Percentiles rank a stretch among this genome's conserved stretches.
Conservation (phyloP, 2,797 vertebrate species). For the Cirrhinus molitorella region DNA sequence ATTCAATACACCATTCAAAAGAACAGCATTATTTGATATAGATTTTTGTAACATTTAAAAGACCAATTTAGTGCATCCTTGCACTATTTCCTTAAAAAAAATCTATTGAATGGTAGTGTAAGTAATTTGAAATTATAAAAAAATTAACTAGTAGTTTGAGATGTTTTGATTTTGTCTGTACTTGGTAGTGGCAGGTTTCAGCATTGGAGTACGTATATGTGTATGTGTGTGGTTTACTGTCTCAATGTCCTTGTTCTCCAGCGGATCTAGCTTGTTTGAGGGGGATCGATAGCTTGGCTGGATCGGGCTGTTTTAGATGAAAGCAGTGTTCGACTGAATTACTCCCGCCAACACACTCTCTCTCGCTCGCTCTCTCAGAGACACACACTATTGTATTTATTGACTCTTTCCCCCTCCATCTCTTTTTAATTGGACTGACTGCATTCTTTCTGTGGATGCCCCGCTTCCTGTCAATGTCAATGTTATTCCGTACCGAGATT, state of each 20-base stretch:
- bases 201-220: slow-evolving; percentile 1
- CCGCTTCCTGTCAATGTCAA: slow-evolving; percentile 47
- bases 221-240: slow-evolving; percentile 49
- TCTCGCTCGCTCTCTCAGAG: slow-evolving; percentile 73
- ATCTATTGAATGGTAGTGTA: neutral
- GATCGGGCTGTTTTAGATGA: slow-evolving; percentile 69
- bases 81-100: too few relatives aligned
- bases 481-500: slow-evolving; percentile 28
- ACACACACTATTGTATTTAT: slow-evolving; percentile 74
- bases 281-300: slow-evolving; percentile 74
- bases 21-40: neutral
- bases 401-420: slow-evolving; percentile 67
- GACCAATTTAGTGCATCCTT: neutral
- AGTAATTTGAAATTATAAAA: slow-evolving; percentile 9
- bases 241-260: slow-evolving; percentile 59
- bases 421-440: slow-evolving; percentile 63
- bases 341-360: slow-evolving; percentile 58
- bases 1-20: neutral
- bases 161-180: neutral
- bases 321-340: slow-evolving; percentile 75
- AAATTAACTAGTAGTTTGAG: too few relatives aligned
- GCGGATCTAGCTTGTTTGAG: slow-evolving; percentile 62
- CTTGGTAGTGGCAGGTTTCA: neutral
- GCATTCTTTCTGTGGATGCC: slow-evolving; percentile 51
- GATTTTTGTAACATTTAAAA: neutral